Base-by-base conservation (phyloP, 1,140 invertebrate species). In the Bradysia coprophila region DNA sequence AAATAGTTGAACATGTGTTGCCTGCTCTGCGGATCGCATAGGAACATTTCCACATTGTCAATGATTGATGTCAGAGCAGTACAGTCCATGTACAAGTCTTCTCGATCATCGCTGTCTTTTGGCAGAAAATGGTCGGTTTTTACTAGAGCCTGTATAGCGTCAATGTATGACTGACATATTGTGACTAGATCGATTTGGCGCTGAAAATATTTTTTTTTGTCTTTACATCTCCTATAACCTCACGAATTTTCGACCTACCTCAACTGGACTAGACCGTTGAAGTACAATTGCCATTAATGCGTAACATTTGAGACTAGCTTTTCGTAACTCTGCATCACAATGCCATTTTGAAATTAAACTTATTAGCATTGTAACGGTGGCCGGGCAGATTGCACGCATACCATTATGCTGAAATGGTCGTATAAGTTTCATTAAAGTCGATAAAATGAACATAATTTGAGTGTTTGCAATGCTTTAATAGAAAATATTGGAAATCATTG, bases 161-260 rank as follows among this genome's bases (percentile, higher is more conserved):
- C 59, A 67, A 53, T 49, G 53, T 67, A 72, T 40, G 65, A 64
- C 51, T 72, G 65, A 36, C 74, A 60, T 37, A 74, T 57, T 21
- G 68, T 65, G 40, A 59, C 55, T 37, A 74, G 59, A 47, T 75
- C 72, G 46, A 75, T 68, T 60, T 75, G 72, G 44, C 72, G 59
- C 70, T n/a, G n/a, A n/a, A n/a, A n/a, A n/a, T n/a, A n/a, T n/a
- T n/a, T n/a, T 74, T 49, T 11, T 61, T 51, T 28, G 31, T 47
- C 31, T 15, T 20, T 50, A 36, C 9, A 37, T 38, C 38, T 48
- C 15, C n/a, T 16, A 24, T 34, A 43, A 23, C 54, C 52, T 54
- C 48, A 74, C 72, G 66, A n/a, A n/a, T n/a, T n/a, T n/a, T n/a
- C n/a, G n/a, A n/a, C n/a, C n/a, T n/a, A n/a, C n/a, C n/a, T 73